phyloP scores from a whole-genome alignment of 1,140 invertebrate species.

The Nymphalis io region DNA sequence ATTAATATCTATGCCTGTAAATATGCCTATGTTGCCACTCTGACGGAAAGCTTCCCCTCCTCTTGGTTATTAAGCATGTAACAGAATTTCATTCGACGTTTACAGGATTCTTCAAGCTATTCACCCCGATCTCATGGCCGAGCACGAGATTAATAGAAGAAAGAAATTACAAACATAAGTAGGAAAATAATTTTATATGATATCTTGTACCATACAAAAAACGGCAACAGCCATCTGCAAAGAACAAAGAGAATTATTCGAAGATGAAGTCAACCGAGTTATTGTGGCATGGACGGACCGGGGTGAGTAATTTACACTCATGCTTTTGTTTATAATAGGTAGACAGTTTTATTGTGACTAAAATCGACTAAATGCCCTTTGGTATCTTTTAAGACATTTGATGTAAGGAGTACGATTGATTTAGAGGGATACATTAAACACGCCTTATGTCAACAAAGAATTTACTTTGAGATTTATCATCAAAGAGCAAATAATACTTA shows the following conservation, averaged over 20 bases:
- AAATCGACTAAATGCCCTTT: conserved; percentile 29
- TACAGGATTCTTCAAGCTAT: too few species aligned
- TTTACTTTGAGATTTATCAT: neutral
- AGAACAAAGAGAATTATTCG: conserved; percentile 77
- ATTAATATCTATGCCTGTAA: too few species aligned
- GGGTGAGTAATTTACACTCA: conserved; percentile 71
- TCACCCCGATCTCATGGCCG: too few species aligned
- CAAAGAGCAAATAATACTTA: neutral
- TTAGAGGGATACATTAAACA: neutral
- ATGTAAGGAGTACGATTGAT: neutral
- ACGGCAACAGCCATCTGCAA: conserved; percentile 59
- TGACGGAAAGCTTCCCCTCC: too few species aligned
- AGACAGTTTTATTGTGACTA: conserved; percentile 44
- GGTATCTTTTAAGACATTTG: conserved; percentile 5
- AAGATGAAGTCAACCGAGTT: conserved; percentile 78
- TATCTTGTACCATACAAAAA: conserved; percentile 50
- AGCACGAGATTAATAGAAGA: too few species aligned
- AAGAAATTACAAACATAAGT: too few species aligned
- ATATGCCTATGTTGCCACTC: too few species aligned
- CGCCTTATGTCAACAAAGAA: neutral
- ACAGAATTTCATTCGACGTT: too few species aligned
- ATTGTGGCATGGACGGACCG: conserved; percentile 67
- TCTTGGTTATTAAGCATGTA: too few species aligned
- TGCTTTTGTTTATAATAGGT: conserved; percentile 54
- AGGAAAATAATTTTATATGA: too few species aligned